Evolutionary conservation across 2,113 vertebrate species (phyloP).

Genomic region (Megaptera novaeangliae): DNA sequence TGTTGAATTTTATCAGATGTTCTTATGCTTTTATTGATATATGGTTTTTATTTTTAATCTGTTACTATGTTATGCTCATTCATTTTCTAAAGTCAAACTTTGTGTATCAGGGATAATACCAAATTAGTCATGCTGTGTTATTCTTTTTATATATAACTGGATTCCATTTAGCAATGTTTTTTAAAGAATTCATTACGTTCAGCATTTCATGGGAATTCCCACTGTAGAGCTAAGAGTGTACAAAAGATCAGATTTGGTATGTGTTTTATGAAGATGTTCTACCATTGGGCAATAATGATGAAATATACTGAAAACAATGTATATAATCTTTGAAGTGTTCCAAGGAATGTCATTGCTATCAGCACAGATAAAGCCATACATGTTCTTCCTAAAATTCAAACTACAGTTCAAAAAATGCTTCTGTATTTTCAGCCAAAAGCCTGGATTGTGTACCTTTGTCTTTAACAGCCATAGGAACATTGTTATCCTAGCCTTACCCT

Average conservation of each 20-base stretch:
- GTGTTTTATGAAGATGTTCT: neutral
- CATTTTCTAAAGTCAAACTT: neutral
- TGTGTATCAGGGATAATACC: neutral
- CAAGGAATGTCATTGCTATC: neutral
- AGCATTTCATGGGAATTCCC: neutral
- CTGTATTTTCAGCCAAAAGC: neutral
- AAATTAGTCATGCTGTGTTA: neutral
- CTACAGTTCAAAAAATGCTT: neutral
- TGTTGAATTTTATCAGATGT: neutral
- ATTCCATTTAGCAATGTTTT: neutral
- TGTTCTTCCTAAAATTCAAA: neutral
- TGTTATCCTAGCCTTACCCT: neutral
- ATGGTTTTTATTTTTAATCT: neutral
- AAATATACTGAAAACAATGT: neutral
- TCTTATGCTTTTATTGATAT: neutral
- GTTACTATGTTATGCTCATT: neutral
- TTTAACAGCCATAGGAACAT: neutral
- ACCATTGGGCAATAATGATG: neutral
- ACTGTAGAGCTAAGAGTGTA: neutral
- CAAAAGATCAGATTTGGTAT: neutral
- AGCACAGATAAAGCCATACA: neutral
- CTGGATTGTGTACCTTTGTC: neutral
- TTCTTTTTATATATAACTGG: neutral
- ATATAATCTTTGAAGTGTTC: neutral
- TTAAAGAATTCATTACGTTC: neutral